phyloP scores from a whole-genome alignment of 2,113 vertebrate species.

The Procapra przewalskii region DNA sequence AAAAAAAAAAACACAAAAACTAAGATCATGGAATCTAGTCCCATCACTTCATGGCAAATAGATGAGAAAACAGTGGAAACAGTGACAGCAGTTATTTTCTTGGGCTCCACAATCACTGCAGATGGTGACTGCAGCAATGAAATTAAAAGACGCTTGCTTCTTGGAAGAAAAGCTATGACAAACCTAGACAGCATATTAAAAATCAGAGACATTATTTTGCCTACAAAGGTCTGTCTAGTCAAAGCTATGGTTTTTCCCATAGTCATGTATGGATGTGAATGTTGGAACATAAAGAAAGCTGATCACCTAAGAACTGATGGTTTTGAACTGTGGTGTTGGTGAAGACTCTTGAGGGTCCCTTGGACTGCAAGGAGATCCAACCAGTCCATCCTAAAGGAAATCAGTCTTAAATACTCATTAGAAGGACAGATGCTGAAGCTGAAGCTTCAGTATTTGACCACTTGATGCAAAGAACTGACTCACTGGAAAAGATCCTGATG shows the following conservation, averaged over 20 bases:
- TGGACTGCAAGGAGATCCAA: neutral
- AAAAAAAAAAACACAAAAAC: neutral
- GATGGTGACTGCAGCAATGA: neutral
- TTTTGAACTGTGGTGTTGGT: neutral
- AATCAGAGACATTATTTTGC: neutral
- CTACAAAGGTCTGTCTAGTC: neutral
- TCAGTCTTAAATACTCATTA: neutral
- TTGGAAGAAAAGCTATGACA: neutral
- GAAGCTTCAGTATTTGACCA: neutral
- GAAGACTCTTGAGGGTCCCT: neutral
- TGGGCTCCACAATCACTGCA: neutral
- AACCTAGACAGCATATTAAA: neutral
- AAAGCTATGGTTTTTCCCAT: neutral
- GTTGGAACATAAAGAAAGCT: neutral
- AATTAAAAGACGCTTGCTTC: neutral
- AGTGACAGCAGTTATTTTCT: neutral
- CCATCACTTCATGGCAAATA: neutral
- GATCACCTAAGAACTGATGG: neutral
- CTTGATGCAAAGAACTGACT: neutral
- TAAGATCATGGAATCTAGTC: neutral
- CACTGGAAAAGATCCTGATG: neutral
- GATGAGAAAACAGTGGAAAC: neutral
- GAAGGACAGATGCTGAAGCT: neutral
- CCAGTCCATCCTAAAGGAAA: neutral
- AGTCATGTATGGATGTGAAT: neutral